Percentiles rank a stretch among this genome's conserved stretches.
Conservation (phyloP, 2,888 invertebrate species). For the Mythimna lalbum region DNA sequence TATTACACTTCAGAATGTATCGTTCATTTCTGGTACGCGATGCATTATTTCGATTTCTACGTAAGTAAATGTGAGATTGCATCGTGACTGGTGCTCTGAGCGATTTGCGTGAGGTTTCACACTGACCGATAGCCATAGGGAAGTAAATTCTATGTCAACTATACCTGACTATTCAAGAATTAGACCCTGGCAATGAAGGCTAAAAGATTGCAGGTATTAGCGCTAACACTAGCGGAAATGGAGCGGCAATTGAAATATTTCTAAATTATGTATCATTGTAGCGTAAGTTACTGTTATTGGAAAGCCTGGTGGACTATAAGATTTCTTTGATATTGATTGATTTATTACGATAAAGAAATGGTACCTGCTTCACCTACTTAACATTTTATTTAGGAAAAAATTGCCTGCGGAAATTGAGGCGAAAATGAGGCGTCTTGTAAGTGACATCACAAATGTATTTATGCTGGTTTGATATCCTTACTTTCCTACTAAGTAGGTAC, state of each 20-base stretch:
- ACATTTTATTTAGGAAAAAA: not conserved
- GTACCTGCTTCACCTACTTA: not conserved
- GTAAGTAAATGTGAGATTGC: conserved; percentile 65
- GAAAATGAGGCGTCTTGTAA: not conserved
- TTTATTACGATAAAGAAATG: too few species aligned
- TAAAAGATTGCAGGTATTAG: conserved; percentile 55
- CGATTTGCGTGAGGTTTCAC: conserved; percentile 71
- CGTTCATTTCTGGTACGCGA: conserved; percentile 40
- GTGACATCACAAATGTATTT: not conserved
- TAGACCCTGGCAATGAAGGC: conserved; percentile 41
- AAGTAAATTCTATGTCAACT: conserved; percentile 65
- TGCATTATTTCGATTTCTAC: conserved; percentile 63
- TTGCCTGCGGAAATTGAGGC: not conserved
- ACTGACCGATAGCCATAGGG: conserved; percentile 78
- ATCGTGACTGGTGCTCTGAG: conserved; percentile 64
- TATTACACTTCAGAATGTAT: conserved; percentile 35
- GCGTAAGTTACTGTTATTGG: conserved; percentile 36
- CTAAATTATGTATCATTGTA: conserved; percentile 50
- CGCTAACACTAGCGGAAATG: conserved; percentile 40
- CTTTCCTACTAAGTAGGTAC: not conserved
- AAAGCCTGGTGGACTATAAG: conserved; percentile 4
- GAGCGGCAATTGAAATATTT: conserved; percentile 53
- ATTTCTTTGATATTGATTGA: conserved; percentile 11
- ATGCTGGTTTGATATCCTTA: not conserved
- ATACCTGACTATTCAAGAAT: conserved; percentile 44